phyloP scores from a whole-genome alignment of 2,797 vertebrate species.

The Tokudaia tokunoshimensis region DNA sequence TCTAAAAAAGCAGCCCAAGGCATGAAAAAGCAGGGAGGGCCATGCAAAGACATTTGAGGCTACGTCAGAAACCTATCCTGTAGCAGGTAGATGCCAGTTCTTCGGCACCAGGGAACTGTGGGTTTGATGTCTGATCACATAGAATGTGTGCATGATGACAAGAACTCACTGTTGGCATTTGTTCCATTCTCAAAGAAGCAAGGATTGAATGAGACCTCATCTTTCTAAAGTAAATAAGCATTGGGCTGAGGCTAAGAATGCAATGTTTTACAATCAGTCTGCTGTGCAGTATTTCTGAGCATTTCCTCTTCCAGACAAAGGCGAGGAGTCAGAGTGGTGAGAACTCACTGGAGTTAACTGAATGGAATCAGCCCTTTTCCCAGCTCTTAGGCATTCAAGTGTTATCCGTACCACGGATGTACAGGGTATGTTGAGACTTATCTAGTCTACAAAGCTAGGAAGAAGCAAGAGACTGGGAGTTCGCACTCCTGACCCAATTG shows the following conservation, averaged over 20 bases:
- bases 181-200: neutral
- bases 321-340: neutral
- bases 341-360: neutral
- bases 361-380: neutral
- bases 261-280: neutral
- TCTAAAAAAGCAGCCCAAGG: slow-evolving; percentile 22
- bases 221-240: neutral
- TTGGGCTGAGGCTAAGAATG: neutral
- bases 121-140: slow-evolving; percentile 22
- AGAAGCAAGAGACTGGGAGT: neutral
- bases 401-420: too few relatives aligned
- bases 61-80: neutral
- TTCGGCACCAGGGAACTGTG: slow-evolving; percentile 51
- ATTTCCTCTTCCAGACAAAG: neutral
- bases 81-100: neutral
- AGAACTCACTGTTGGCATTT: neutral
- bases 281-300: neutral
- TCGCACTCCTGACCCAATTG: neutral
- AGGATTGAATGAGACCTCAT: neutral
- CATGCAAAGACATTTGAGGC: slow-evolving; percentile 49
- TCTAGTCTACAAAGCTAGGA: neutral
- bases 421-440: neutral
- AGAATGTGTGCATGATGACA: neutral
- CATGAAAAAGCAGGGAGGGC: neutral
- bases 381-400: neutral